Base-by-base conservation (phyloP, 2,797 vertebrate species). In the Enteromius treurensis region DNA sequence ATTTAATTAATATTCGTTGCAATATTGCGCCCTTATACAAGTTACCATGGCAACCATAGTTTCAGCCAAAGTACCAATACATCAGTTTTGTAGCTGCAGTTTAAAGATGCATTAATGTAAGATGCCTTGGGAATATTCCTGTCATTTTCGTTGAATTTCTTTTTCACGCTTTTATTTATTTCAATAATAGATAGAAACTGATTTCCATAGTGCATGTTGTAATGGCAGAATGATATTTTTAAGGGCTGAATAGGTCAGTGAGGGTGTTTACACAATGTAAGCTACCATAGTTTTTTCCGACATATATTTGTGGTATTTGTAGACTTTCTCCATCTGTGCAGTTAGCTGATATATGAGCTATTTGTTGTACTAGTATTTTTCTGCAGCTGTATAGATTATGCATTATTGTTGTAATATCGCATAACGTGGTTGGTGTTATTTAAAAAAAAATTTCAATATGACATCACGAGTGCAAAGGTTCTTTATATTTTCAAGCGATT, bases 41-140 rank as follows among this genome's bases (percentile, higher is more conserved):
- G 29, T 49, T n/a, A 49, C 45, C 77, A 79, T n/a, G 77, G 29
- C 23, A 37, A 79, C 6, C 32, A 55, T 60, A 60, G 17, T 32
- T 45, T 71, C 23, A 42, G 23, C 2, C 19, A 4, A 40, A 53
- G 32, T 17, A 53, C 49, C 40, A 58, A 13, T n/a, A 3, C 11
- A 62, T n/a, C 2, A 5, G 37, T 32, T 64, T 62, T 64, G 17
- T 15, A 14, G 14, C 17, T 65, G 40, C 10, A 32, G 37, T 64
- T 47, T 14, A 32, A 78, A 32, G 3, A 8, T 32, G 10, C 45
- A 75, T 37, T 55, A 55, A 7, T 49, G 49, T 32, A 26, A 26
- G 70, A 51, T 51, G n/a, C 68, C 26, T 47, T 47, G 21, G 14
- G 1, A 7, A 15, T 26, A 60, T 76, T 4, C 4, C 1, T 77